Evolutionary conservation across 1,140 invertebrate species (phyloP).

Genomic region (Formica exsecta): DNA sequence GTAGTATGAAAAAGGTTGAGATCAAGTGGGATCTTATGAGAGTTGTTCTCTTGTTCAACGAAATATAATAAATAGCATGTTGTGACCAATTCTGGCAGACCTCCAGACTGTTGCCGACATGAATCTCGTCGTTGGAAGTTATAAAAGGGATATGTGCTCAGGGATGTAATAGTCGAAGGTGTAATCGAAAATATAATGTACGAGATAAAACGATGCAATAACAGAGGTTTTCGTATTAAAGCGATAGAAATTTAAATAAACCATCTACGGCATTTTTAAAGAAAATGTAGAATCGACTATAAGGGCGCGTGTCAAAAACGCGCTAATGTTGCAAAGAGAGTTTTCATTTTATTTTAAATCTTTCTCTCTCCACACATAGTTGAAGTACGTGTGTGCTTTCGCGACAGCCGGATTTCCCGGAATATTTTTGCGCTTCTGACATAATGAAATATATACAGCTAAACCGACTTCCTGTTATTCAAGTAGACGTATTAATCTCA

Average conservation of each 20-base stretch:
- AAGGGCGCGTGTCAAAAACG: too few relatives aligned
- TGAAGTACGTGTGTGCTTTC: background rate
- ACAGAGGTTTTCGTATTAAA: background rate
- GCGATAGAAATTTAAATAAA: background rate
- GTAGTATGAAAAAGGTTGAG: constrained; percentile 28
- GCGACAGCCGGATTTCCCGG: background rate
- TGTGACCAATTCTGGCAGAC: constrained; percentile 49
- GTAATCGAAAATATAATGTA: constrained; percentile 4
- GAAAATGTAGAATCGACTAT: background rate
- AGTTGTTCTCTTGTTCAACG: constrained; percentile 55
- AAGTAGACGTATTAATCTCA: constrained; percentile 42
- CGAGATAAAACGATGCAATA: background rate
- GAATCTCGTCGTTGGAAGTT: constrained; percentile 40
- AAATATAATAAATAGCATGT: constrained; percentile 70
- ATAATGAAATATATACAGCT: background rate
- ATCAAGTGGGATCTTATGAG: constrained; percentile 50
- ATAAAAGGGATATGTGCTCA: constrained; percentile 35
- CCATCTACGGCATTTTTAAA: background rate
- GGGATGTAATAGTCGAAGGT: constrained; percentile 1
- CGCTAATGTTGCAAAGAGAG: background rate
- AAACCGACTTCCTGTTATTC: constrained; percentile 38
- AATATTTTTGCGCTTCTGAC: background rate
- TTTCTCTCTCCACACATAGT: background rate
- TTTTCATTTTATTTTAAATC: constrained; percentile 15
- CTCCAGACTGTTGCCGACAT: constrained; percentile 64